These are phyloP conservation scores for Orchestes rusci DNA, from an alignment of 2,888 invertebrate species.

Conservation along the genomic window DNA sequence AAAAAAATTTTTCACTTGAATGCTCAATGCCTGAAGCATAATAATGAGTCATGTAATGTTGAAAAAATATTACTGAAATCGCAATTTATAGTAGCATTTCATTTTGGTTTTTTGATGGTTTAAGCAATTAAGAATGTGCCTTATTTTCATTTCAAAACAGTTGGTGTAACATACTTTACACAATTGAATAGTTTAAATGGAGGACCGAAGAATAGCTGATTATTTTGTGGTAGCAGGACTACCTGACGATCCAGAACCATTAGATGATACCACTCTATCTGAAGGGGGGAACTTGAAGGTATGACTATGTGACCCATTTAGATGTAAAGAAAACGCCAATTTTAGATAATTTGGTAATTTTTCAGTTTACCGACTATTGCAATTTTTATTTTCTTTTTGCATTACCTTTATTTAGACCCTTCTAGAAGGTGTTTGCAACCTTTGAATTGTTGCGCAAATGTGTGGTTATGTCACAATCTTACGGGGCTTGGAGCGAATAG, in stretches of 20 bases:
- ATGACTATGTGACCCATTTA: background rate
- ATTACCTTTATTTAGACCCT: too few species aligned
- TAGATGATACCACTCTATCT: constrained; percentile 65
- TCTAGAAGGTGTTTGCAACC: too few species aligned
- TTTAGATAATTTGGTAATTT: too few species aligned
- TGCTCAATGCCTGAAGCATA: constrained; percentile 14
- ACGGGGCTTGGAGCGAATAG: too few species aligned
- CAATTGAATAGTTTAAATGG: constrained; percentile 49
- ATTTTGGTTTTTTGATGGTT: background rate
- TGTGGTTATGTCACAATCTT: too few species aligned
- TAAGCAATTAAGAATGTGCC: constrained; percentile 16
- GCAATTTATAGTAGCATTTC: background rate
- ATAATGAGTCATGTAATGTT: constrained; percentile 20
- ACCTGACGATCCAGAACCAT: constrained; percentile 69
- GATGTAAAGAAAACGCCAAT: too few species aligned
- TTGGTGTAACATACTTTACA: background rate
- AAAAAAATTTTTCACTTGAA: constrained; percentile 13
- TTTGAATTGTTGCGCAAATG: too few species aligned
- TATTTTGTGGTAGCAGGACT: constrained; percentile 98
- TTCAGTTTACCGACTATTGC: too few species aligned
- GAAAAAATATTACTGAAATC: constrained; percentile 7
- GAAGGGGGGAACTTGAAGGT: constrained; percentile 48
- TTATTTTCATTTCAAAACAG: constrained; percentile 9
- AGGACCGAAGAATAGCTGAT: constrained; percentile 86
- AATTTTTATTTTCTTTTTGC: too few species aligned